Conservation (phyloP, 1,140 invertebrate species). For the Danaus plexippus region DNA sequence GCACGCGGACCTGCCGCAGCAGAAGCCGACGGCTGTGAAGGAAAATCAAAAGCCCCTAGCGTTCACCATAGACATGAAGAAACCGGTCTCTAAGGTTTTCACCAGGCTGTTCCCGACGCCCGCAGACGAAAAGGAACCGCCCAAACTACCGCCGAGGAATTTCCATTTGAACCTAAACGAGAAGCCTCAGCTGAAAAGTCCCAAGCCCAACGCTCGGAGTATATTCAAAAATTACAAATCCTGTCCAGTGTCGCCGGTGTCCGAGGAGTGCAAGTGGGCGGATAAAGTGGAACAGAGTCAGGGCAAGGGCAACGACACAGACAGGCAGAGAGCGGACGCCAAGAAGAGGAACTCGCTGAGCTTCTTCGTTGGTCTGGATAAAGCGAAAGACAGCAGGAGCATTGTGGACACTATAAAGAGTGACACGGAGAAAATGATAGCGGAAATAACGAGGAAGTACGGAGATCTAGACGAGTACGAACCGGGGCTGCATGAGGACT, state of each 20-base stretch:
- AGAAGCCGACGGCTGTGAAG: constrained; percentile 41
- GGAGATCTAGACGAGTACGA: constrained; percentile 73
- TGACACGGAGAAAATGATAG: constrained; percentile 76
- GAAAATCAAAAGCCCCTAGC: constrained; percentile 49
- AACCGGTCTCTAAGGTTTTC: constrained; percentile 63
- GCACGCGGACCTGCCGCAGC: constrained; percentile 31
- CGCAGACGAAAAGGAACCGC: constrained; percentile 39
- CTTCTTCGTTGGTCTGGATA: constrained; percentile 73
- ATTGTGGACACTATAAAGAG: constrained; percentile 75
- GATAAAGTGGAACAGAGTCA: constrained; percentile 60
- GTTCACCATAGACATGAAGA: constrained; percentile 59
- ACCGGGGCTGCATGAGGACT: constrained; percentile 44
- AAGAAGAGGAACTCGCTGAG: constrained; percentile 71
- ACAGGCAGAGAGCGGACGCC: constrained; percentile 39
- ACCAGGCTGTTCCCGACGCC: constrained; percentile 57
- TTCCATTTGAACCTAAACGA: constrained; percentile 62
- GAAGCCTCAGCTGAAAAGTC: constrained; percentile 46
- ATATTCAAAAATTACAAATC: constrained; percentile 79
- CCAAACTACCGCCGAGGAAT: constrained; percentile 49
- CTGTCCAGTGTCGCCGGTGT: constrained; percentile 78
- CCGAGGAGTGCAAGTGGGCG: constrained; percentile 77
- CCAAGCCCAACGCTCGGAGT: constrained; percentile 69
- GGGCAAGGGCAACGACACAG: constrained; percentile 17
- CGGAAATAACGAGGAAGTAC: constrained; percentile 75
- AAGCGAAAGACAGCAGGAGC: constrained; percentile 73